Conservation (phyloP, 2,888 invertebrate species). For the Syrista parreyssii region DNA sequence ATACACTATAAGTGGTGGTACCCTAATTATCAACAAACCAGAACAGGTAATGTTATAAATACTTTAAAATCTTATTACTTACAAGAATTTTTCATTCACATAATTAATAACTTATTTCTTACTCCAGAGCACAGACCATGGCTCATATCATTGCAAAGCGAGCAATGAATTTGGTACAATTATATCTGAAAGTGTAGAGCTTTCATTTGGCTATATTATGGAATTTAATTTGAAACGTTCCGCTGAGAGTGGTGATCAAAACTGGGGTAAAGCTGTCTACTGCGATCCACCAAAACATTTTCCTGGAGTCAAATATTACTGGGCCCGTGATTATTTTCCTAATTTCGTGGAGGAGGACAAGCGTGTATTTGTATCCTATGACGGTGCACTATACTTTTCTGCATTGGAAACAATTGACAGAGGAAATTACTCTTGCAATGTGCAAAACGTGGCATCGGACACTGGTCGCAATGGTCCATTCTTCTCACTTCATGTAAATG, state of each 20-base stretch:
- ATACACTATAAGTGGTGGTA: constrained; percentile 91
- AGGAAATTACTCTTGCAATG: constrained; percentile 92
- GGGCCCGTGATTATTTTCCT: constrained; percentile 90
- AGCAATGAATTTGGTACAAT: constrained; percentile 90
- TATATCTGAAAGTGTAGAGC: constrained; percentile 85
- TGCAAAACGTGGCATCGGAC: constrained; percentile 87
- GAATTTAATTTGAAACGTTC: constrained; percentile 92
- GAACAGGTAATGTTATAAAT: constrained; percentile 68
- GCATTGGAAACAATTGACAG: constrained; percentile 90
- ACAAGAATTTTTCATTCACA: not conserved
- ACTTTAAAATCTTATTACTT: not conserved
- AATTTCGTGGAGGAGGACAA: constrained; percentile 94
- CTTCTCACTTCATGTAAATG: constrained; percentile 83
- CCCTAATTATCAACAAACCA: constrained; percentile 88
- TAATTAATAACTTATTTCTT: constrained; percentile 12
- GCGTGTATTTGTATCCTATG: constrained; percentile 92
- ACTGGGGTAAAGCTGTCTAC: constrained; percentile 93
- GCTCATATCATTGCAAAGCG: constrained; percentile 92
- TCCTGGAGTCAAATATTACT: constrained; percentile 89
- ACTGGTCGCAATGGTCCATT: constrained; percentile 92
- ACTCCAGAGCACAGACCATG: constrained; percentile 78
- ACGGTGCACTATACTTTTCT: constrained; percentile 95
- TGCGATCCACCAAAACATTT: constrained; percentile 95
- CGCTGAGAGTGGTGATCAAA: constrained; percentile 85
- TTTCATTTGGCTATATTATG: constrained; percentile 89